Conservation (phyloP, 1,140 invertebrate species). For the Zaprionus vittiger region DNA sequence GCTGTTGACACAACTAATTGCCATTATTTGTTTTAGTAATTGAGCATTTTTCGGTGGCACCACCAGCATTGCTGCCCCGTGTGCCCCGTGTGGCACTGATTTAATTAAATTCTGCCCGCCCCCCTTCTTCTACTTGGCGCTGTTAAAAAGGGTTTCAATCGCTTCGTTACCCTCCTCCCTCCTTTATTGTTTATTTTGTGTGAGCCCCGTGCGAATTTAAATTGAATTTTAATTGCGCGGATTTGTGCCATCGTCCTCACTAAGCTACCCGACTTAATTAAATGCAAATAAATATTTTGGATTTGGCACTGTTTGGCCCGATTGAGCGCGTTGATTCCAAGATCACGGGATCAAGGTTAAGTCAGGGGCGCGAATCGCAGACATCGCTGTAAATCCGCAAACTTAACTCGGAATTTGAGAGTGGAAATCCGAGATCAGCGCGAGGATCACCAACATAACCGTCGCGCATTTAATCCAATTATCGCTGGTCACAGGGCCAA, state of each 20-base stretch:
- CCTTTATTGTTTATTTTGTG: constrained; percentile 26
- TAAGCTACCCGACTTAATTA: constrained; percentile 65
- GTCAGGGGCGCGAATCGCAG: neutral
- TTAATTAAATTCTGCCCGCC: constrained; percentile 75
- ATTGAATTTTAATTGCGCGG: constrained; percentile 74
- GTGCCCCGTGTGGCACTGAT: constrained; percentile 62
- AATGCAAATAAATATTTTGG: constrained; percentile 80
- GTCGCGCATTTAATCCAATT: constrained; percentile 72
- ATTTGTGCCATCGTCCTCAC: constrained; percentile 47
- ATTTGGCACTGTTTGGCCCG: constrained; percentile 38
- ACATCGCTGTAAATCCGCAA: constrained; percentile 55
- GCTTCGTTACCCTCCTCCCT: constrained; percentile 9
- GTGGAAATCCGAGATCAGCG: constrained; percentile 63
- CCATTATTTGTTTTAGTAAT: constrained; percentile 84
- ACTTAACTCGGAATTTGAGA: constrained; percentile 60
- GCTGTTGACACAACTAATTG: constrained; percentile 84
- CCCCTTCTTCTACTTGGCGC: constrained; percentile 14
- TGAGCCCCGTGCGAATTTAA: constrained; percentile 45
- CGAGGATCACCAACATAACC: constrained; percentile 42
- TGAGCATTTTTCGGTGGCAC: constrained; percentile 76
- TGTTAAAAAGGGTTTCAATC: constrained; percentile 54
- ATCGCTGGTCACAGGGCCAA: constrained; percentile 51
- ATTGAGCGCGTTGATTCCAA: constrained; percentile 53
- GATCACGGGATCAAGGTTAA: constrained; percentile 38
- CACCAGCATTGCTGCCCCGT: too few relatives aligned